These are phyloP conservation scores for Archilochus colubris DNA, from an alignment of 2,113 vertebrate genomes.

Conservation along the genomic window DNA sequence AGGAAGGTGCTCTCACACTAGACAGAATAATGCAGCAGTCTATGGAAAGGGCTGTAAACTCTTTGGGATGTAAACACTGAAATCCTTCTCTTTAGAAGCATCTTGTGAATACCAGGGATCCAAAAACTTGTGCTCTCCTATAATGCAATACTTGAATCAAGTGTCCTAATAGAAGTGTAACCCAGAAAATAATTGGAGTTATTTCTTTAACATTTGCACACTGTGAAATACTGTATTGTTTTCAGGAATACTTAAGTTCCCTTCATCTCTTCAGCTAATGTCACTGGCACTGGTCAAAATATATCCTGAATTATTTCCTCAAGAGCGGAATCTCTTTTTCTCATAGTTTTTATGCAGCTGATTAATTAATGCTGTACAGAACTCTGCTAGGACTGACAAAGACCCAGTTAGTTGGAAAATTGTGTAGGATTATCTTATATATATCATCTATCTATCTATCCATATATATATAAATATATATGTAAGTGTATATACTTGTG, in stretches of 20 bases:
- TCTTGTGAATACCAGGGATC: neutral
- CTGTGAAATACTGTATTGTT: neutral
- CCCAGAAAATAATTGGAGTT: neutral
- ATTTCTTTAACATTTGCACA: neutral
- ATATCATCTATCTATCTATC: neutral
- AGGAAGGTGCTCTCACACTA: neutral
- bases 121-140: neutral
- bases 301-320: neutral
- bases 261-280: neutral
- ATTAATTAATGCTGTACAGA: neutral
- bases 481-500: slow-evolving; percentile 60
- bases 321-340: neutral
- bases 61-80: neutral
- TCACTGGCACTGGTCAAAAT: neutral
- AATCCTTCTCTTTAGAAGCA: neutral
- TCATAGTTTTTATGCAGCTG: neutral
- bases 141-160: neutral
- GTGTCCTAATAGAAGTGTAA: neutral
- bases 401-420: neutral
- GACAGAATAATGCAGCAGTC: neutral
- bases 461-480: neutral
- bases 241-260: neutral
- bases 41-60: neutral
- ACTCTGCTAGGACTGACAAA: neutral
- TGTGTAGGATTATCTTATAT: neutral